These are phyloP conservation scores for Motacilla alba DNA, from an alignment of 2,113 vertebrate species.

Conservation along the genomic window DNA sequence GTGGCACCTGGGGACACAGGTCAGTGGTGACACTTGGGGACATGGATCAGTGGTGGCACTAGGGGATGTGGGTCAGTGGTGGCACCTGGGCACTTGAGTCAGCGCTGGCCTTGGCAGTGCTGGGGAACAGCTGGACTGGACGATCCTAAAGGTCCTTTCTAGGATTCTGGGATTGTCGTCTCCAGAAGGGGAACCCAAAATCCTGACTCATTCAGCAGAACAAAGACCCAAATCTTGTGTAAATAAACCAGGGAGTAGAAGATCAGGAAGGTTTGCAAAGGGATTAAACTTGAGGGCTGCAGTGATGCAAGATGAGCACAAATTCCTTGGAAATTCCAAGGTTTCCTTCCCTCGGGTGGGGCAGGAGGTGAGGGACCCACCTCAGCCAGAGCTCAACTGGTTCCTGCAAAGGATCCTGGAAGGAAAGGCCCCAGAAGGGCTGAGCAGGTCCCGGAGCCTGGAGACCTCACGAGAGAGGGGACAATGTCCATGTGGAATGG, in stretches of 20 bases:
- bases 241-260: background rate
- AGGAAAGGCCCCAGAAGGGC: background rate
- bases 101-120: background rate
- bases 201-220: background rate
- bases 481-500: accelerated
- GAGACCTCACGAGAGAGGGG: background rate
- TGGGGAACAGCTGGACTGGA: accelerated
- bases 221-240: background rate
- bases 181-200: background rate
- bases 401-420: background rate
- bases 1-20: too few relatives aligned
- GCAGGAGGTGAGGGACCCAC: background rate
- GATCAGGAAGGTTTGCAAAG: background rate
- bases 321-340: background rate
- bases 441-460: background rate
- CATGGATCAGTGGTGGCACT: accelerated
- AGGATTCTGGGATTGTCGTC: background rate
- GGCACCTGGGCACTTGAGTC: background rate
- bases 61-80: background rate
- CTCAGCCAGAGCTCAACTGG: background rate
- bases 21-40: too few relatives aligned
- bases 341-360: background rate
- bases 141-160: background rate
- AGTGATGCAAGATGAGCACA: background rate
- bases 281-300: background rate